phyloP scores from a whole-genome alignment of 2,797 vertebrate genomes.

The Rousettus madagascariensis region DNA sequence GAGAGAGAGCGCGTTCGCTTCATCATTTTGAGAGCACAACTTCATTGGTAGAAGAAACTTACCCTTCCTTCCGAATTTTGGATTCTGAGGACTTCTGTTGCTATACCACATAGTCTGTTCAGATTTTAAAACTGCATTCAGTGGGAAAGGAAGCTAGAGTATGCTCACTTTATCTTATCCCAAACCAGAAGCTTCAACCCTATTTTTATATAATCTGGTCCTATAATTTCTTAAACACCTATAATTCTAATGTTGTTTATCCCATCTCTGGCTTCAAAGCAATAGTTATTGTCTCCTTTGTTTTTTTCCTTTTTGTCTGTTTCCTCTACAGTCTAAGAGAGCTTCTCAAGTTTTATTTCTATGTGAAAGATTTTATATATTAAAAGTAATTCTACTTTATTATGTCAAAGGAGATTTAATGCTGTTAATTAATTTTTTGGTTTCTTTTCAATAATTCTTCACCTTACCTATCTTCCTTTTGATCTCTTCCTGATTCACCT shows the following conservation, averaged over 20 bases:
- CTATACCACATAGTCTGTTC: not conserved
- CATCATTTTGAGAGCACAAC: not conserved
- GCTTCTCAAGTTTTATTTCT: not conserved
- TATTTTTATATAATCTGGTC: not conserved
- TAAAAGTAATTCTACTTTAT: constrained; percentile 38
- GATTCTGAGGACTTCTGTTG: not conserved
- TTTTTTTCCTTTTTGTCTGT: not conserved
- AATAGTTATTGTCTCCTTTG: not conserved
- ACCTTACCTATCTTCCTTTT: not conserved
- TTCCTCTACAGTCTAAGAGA: not conserved
- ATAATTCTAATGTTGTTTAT: not conserved
- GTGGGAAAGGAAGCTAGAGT: not conserved
- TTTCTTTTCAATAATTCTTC: not conserved
- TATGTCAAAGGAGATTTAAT: constrained; percentile 7
- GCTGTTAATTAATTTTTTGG: constrained; percentile 31
- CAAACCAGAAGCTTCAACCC: not conserved
- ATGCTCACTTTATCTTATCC: not conserved
- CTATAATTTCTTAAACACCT: not conserved
- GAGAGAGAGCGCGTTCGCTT: no score
- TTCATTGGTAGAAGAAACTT: not conserved
- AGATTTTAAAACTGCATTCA: not conserved
- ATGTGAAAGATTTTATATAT: not conserved
- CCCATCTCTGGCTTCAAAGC: not conserved
- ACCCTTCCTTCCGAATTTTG: not conserved
- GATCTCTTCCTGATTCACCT: not conserved